Percentiles rank a stretch among this genome's conserved stretches.
phyloP scores from a whole-genome alignment of 1,140 invertebrate genomes.

The Vanessa tameamea region DNA sequence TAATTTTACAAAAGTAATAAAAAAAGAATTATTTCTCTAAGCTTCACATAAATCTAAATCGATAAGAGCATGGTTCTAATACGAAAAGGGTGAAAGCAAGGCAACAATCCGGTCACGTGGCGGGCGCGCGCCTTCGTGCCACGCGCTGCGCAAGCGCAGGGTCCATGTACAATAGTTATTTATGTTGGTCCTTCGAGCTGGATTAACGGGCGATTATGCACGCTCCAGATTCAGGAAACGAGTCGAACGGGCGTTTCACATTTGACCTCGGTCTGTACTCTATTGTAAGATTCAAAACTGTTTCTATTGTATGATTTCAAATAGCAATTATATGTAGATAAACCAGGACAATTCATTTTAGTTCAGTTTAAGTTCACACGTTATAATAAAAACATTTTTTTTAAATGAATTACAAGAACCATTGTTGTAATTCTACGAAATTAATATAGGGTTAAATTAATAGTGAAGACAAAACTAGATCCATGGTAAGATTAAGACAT shows the following conservation, averaged over 20 bases:
- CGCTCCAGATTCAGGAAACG: conserved; percentile 76
- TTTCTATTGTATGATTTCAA: conserved; percentile 12
- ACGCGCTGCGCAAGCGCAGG: conserved; percentile 70
- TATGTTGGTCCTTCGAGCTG: conserved; percentile 68
- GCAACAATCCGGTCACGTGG: conserved; percentile 73
- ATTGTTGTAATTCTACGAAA: neutral
- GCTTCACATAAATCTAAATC: conserved; percentile 28
- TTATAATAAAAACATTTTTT: neutral
- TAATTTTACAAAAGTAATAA: neutral
- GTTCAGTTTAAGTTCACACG: neutral
- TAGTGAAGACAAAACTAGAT: neutral
- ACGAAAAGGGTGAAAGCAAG: conserved; percentile 70
- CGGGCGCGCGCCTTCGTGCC: conserved; percentile 63
- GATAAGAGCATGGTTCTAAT: conserved; percentile 39
- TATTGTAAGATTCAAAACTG: conserved; percentile 21
- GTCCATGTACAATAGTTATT: conserved; percentile 61
- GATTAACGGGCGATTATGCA: conserved; percentile 78
- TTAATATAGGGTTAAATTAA: neutral
- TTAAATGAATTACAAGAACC: neutral
- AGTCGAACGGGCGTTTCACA: conserved; percentile 47
- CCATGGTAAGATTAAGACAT: conserved; percentile 15
- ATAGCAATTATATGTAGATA: neutral
- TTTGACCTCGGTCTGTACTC: conserved; percentile 31
- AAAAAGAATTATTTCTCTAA: conserved; percentile 19
- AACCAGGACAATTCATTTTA: neutral